phyloP scores from a whole-genome alignment of 2,888 invertebrate genomes.

The Thymelicus acteon region DNA sequence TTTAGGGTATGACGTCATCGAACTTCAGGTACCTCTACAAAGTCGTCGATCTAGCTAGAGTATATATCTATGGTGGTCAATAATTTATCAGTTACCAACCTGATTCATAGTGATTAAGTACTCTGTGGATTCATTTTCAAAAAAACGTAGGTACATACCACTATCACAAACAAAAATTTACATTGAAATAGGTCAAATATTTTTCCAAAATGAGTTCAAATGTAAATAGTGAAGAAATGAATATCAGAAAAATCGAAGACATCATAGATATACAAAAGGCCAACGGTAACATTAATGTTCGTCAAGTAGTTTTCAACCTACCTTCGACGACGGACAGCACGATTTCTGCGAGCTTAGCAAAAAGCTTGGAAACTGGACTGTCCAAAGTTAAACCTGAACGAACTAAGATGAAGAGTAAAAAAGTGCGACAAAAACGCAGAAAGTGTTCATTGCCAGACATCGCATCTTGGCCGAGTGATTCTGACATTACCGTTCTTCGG shows the following conservation, averaged over 20 bases:
- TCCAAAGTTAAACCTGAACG: slow-evolving; percentile 51
- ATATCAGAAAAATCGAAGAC: slow-evolving; percentile 74
- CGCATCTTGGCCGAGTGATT: slow-evolving; percentile 84
- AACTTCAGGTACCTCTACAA: too few species aligned
- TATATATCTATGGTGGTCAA: too few species aligned
- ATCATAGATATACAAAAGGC: slow-evolving; percentile 77
- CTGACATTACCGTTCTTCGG: slow-evolving; percentile 84
- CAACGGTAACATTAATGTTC: slow-evolving; percentile 61
- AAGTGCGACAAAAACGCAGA: slow-evolving; percentile 54
- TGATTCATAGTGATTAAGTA: too few species aligned
- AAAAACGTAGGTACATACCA: slow-evolving; percentile 22
- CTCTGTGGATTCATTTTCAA: slow-evolving; percentile 37
- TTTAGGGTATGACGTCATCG: too few species aligned
- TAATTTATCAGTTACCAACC: too few species aligned
- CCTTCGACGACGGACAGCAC: slow-evolving; percentile 58
- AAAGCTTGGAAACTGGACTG: slow-evolving; percentile 67
- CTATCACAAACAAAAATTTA: slow-evolving; percentile 16
- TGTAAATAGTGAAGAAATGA: slow-evolving; percentile 52
- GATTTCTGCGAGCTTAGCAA: slow-evolving; percentile 58
- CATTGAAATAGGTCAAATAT: slow-evolving; percentile 3
- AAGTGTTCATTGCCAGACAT: slow-evolving; percentile 62
- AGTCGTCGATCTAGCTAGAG: too few species aligned
- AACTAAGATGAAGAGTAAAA: slow-evolving; percentile 58
- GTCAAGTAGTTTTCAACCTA: slow-evolving; percentile 70
- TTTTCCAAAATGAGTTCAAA: slow-evolving; percentile 39